These are phyloP conservation scores for Mallateleia sp. DNA, from an alignment of 2,888 invertebrate species.

Conservation along the genomic window DNA sequence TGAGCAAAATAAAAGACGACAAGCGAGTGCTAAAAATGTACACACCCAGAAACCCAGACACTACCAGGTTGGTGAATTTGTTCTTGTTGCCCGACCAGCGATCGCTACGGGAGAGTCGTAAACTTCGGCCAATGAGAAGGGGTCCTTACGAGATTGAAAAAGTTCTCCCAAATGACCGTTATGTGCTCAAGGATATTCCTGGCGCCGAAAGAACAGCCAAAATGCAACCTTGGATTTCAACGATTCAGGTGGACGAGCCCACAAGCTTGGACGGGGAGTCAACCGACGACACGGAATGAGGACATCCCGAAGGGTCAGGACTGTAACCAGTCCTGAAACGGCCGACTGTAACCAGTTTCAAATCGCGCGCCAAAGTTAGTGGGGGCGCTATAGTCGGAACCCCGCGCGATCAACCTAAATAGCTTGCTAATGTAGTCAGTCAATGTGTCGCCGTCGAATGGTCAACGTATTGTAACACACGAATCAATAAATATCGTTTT, in stretches of 20 bases:
- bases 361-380: too few species aligned
- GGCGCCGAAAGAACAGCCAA: not conserved
- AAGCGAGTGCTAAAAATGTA: not conserved
- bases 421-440: too few species aligned
- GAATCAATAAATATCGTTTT: too few species aligned
- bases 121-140: not conserved
- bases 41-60: not conserved
- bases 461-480: too few species aligned
- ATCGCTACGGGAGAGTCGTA: too few species aligned
- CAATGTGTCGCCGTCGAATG: too few species aligned
- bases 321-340: too few species aligned
- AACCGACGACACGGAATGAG: not conserved
- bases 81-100: too few species aligned
- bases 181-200: slow-evolving; percentile 1
- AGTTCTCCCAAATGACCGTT: slow-evolving; percentile 2
- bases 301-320: not conserved
- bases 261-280: not conserved
- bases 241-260: not conserved
- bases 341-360: too few species aligned
- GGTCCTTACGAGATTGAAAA: slow-evolving; percentile 15
- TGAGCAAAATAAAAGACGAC: not conserved
- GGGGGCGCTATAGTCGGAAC: too few species aligned
- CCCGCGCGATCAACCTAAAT: too few species aligned
- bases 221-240: slow-evolving; percentile 16
- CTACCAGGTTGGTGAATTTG: slow-evolving; percentile 7